Base-by-base conservation (phyloP, 2,113 vertebrate species). In the Nyctibius bracteatus region DNA sequence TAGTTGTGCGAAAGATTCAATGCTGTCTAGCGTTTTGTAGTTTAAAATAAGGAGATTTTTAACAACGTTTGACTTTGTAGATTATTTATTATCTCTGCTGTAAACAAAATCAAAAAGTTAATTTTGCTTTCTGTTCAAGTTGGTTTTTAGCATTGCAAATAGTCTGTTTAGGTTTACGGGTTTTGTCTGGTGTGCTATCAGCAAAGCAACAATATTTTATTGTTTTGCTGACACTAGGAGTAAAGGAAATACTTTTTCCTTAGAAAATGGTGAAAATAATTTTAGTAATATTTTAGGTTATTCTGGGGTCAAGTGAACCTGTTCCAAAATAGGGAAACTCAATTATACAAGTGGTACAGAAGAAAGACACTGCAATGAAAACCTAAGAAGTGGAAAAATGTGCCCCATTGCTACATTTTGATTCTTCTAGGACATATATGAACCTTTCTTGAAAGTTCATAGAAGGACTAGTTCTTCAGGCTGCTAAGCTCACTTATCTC, bases 1-100 rank as follows among this genome's bases (percentile, higher is more conserved):
- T 97, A 95, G 93, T 78, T 95, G 14, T 82, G 87, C 92, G 97
- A 96, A 96, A 96, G 85, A 88, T 94, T 94, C 90, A 88, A 16
- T 39, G 66, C 74, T 92, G 90, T 52, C 86, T 95, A 90, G 89
- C 73, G 51, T 87, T 73, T 21, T 51, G 35, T 92, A 73, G 81
- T 94, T 89, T 83, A 89, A 97, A 96, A 88, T 81, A 81, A 35
- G 78, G 67, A 74, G 81, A 87, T 91, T 91, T 96, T 95, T 81
- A 83, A 70, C 93, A 83, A 93, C 55, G n/a, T 90, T 90, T 92
- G 70, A 91, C 93, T 91, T 73, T 31, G 66, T 71, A 70, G 39
- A 35, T 77, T 92, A 82, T 95, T 86, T 86, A 71, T 86, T 94
- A 96, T 91, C 88, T 95, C 47, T 74, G 35, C 55, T 74, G 88